phyloP scores from a whole-genome alignment of 2,888 invertebrate genomes.

The Drosophila borealis region DNA sequence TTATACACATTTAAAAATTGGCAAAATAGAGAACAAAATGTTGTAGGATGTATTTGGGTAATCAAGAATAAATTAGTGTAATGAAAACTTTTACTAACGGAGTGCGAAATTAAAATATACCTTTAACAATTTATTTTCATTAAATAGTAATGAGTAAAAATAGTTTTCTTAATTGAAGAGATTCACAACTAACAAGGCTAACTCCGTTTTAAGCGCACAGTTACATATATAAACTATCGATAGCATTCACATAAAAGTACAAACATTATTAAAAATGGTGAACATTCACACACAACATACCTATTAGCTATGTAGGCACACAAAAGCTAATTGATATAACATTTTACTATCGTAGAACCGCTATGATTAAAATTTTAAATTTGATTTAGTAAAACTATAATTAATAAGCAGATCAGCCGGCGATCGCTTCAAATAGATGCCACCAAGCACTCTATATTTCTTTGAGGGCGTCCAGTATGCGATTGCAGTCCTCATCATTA shows the following conservation, averaged over 20 bases:
- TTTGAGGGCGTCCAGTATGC: background rate
- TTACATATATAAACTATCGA: background rate
- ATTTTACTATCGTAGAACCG: background rate
- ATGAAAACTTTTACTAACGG: too few relatives aligned
- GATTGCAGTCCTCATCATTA: background rate
- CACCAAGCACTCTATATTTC: background rate
- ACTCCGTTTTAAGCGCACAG: background rate
- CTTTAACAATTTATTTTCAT: too few relatives aligned
- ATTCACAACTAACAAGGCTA: too few relatives aligned
- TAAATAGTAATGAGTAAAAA: too few relatives aligned
- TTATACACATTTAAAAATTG: background rate
- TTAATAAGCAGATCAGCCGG: too few relatives aligned
- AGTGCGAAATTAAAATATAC: too few relatives aligned
- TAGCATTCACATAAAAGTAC: background rate
- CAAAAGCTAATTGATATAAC: constrained; percentile 13
- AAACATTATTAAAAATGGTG: too few relatives aligned
- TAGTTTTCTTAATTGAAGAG: too few relatives aligned
- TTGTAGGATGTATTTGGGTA: too few relatives aligned
- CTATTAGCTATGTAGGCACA: background rate
- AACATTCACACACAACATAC: background rate
- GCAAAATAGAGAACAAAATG: too few relatives aligned
- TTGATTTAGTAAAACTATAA: background rate
- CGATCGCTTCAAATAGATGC: too few relatives aligned
- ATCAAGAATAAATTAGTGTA: too few relatives aligned
- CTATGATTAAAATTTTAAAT: background rate